phyloP scores from a whole-genome alignment of 2,113 vertebrate genomes.

The Poeciliopsis occidentalis region DNA sequence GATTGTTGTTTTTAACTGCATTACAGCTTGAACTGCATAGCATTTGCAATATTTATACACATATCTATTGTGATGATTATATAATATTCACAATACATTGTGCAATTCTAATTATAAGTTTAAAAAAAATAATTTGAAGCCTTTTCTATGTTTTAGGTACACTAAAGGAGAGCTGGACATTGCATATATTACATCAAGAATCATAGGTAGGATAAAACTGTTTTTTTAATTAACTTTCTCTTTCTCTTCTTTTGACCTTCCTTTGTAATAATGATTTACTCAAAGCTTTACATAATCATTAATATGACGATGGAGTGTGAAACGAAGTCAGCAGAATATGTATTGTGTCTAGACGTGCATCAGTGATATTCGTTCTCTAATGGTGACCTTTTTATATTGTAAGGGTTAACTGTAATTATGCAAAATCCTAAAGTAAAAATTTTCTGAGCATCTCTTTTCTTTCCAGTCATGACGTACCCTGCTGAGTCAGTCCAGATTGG shows the following conservation, averaged over 20 bases:
- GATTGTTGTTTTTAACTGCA: not conserved
- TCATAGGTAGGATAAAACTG: constrained; percentile 85
- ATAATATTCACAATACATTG: too few relatives aligned
- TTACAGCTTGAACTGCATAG: too few relatives aligned
- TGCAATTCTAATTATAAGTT: not conserved
- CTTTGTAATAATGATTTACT: not conserved
- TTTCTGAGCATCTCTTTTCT: not conserved
- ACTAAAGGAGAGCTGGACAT: constrained; percentile 98
- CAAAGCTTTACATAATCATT: constrained; percentile 1
- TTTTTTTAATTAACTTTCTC: not conserved
- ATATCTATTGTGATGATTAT: too few relatives aligned
- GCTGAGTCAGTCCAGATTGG: constrained; percentile 93
- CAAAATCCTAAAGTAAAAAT: not conserved
- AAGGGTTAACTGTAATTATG: not conserved
- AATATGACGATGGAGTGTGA: constrained; percentile 18
- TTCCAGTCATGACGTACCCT: constrained; percentile 96
- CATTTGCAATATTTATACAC: too few relatives aligned
- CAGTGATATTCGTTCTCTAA: constrained; percentile 10
- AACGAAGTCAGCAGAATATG: constrained; percentile 14
- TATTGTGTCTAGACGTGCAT: constrained; percentile 23
- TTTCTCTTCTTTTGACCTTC: not conserved
- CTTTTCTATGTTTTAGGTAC: constrained; percentile 82
- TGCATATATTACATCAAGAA: constrained; percentile 95
- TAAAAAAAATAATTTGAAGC: not conserved
- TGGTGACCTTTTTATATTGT: not conserved